Evolutionary conservation across 2,113 vertebrate genomes (phyloP).

Genomic region (Prinia subflava): DNA sequence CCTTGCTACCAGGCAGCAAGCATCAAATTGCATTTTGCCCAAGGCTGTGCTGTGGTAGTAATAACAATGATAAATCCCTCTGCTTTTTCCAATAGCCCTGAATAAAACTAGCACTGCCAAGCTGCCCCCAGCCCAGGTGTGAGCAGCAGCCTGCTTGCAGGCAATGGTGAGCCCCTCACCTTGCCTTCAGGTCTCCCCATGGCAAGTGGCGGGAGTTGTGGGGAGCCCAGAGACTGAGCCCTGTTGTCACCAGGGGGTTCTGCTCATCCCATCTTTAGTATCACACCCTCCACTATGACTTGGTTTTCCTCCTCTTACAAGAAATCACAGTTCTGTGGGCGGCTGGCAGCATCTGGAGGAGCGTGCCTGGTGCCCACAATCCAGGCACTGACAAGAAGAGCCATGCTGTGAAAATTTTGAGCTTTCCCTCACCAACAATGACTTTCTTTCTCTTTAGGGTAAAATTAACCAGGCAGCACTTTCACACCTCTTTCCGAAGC

Average conservation of each 20-base stretch:
- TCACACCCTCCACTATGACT: accelerated
- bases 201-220: neutral
- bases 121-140: neutral
- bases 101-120: neutral
- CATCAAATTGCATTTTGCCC: neutral
- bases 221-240: neutral
- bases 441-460: slow-evolving; percentile 7
- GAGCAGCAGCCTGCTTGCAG: neutral
- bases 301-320: neutral
- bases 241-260: neutral
- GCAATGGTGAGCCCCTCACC: neutral
- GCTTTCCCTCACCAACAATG: neutral
- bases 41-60: neutral
- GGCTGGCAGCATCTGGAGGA: neutral
- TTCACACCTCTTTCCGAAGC: neutral
- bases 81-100: neutral
- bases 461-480: neutral
- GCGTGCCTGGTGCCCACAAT: accelerated
- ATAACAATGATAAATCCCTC: neutral
- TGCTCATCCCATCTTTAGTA: neutral
- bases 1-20: neutral
- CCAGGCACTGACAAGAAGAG: neutral
- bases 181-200: neutral
- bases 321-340: neutral
- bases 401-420: accelerated